Evolutionary conservation across 2,888 invertebrate species (phyloP).

Genomic region (Spialia ferax): DNA sequence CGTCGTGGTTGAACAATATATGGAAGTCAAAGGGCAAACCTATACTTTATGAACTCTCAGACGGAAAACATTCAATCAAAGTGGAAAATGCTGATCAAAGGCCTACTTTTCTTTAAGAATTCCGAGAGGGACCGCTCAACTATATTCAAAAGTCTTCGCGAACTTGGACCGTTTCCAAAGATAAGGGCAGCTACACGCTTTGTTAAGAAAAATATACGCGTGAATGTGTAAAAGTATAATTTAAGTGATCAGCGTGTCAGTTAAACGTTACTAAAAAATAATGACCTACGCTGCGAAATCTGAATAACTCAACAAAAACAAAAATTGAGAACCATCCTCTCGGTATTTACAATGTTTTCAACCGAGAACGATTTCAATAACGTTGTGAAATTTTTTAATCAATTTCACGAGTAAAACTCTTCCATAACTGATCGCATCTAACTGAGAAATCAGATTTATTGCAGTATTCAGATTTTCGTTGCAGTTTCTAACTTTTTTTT

Average conservation of each 20-base stretch:
- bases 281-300: too few species aligned
- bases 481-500: background rate
- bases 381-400: conserved; percentile 3
- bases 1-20: background rate
- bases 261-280: too few species aligned
- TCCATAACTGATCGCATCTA: conserved; percentile 3
- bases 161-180: conserved; percentile 30
- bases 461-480: too few species aligned
- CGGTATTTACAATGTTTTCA: too few species aligned
- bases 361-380: conserved; percentile 1
- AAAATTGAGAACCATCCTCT: too few species aligned
- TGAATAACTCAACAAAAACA: too few species aligned
- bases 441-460: conserved; percentile 19
- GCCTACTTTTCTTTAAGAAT: conserved; percentile 35
- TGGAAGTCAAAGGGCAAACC: conserved; percentile 25
- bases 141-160: conserved; percentile 30
- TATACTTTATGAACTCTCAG: conserved; percentile 28
- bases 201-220: background rate
- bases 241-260: too few species aligned
- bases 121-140: conserved; percentile 14
- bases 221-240: background rate
- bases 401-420: background rate
- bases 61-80: conserved; percentile 39
- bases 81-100: conserved; percentile 34
- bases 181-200: conserved; percentile 5